These are phyloP conservation scores for Zosterops lateralis DNA, from an alignment of 2,113 vertebrate species.

Conservation along the genomic window DNA sequence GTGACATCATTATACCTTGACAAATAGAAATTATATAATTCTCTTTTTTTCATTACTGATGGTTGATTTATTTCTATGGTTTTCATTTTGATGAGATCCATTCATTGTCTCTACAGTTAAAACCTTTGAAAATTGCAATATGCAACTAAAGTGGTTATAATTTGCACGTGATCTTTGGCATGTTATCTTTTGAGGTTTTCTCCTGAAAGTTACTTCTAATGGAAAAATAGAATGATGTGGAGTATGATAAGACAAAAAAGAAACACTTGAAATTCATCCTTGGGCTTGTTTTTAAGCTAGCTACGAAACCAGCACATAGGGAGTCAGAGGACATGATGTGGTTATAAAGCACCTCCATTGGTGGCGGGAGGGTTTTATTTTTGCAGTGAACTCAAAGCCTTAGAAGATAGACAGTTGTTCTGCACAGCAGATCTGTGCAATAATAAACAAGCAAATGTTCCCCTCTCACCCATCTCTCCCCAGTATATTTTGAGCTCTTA, in stretches of 20 bases:
- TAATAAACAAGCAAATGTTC: slow-evolving; percentile 34
- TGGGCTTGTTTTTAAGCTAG: slow-evolving; percentile 40
- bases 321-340: slow-evolving; percentile 34
- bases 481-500: slow-evolving; percentile 16
- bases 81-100: slow-evolving; percentile 71
- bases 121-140: slow-evolving; percentile 63
- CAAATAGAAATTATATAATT: slow-evolving; percentile 75
- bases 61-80: slow-evolving; percentile 71
- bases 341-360: slow-evolving; percentile 45
- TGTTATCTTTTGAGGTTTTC: slow-evolving; percentile 31
- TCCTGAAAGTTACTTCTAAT: slow-evolving; percentile 24
- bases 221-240: slow-evolving; percentile 18
- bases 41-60: slow-evolving; percentile 69
- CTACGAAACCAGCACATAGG: not conserved
- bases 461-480: not conserved
- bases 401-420: slow-evolving; percentile 43
- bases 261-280: slow-evolving; percentile 9
- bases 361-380: slow-evolving; percentile 8
- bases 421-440: not conserved
- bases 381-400: slow-evolving; percentile 21
- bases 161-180: not conserved
- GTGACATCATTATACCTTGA: slow-evolving; percentile 80
- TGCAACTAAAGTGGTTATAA: not conserved
- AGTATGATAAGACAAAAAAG: not conserved
- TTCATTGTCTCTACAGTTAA: slow-evolving; percentile 62